Evolutionary conservation across 2,113 vertebrate species (phyloP), one percentile per base, ranked within the genome.

Genomic region (Passer montanus): DNA sequence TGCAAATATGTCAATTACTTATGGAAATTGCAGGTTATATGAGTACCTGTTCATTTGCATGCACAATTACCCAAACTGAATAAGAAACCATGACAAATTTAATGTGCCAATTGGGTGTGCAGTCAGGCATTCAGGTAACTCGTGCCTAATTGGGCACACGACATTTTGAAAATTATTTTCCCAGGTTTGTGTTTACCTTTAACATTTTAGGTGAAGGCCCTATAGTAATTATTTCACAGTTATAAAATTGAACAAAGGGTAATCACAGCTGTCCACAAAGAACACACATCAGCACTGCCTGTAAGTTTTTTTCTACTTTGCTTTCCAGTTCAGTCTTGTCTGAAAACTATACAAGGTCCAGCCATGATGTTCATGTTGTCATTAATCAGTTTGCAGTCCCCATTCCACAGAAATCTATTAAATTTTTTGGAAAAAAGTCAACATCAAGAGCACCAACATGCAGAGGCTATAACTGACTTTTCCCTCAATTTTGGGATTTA

Each of bases 21-120:
- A 69, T 63, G 64, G 41, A 90, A 96, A 95, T 90, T 69, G 84
- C 11, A 60, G 60, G 80, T 81, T 94, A 81, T 33, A 50, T 49
- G 62, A 58, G 53, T 94, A 92, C 73, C 44, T 89, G 68, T 74
- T 93, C 83, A 84, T 93, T 78, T 81, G 47, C 68, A 95, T 52
- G 91, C 91, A 82, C 84, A 70, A 90, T 92, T 90, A 81, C 84
- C 60, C 50, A 74, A 90, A 87, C 52, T 58, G 67, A 94, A 69
- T 39, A 74, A 56, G 73, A 55, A 94, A 87, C 23, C 28, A n/a
- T 41, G 68, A 74, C 24, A 95, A 94, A 92, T 92, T 59, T 87
- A 84, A 68, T 44, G n/a, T 87, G 35, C 31, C 70, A 78, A 37
- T 70, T 72, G 52, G 12, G 13, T 78, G 44, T 60, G 52, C 69